Evolutionary conservation across 2,113 vertebrate genomes (phyloP), one percentile per base, ranked within the genome.

Genomic region (Notarius quadriscutis): DNA sequence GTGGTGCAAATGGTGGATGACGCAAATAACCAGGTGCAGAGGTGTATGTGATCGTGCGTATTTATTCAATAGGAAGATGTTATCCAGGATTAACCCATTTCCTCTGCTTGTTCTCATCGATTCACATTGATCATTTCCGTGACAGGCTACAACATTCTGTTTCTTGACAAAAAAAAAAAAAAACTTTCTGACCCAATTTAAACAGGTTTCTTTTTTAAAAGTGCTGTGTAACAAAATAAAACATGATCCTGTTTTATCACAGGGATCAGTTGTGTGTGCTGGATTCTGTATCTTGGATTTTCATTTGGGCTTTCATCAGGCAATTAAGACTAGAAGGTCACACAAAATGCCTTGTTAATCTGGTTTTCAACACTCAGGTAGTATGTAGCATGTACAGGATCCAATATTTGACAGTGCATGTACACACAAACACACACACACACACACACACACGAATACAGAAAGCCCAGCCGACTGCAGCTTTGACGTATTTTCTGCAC

Each of bases 41-140:
- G 50, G 53, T 63, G 25, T 51, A 50, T 22, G 15, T 81, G 34
- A 74, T 51, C 17, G 11, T 9, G 53, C 18, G 60, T 14, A 62
- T 85, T 57, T 55, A 1, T 34, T 41, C 69, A 20, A 4, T 51
- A 14, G 2, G 50, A 51, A 63, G 84, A 55, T 65, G 25, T 51
- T 62, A 83, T 83, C 81, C 81, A 34, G 58, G 69, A 83, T 83
- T 83, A 83, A 55, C 86, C 81, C 5, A 20, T 84, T 78, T 87
- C 67, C 14, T 65, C 84, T 53, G 72, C 41, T 1, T 15, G 25
- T 74, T 82, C 77, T 81, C 17, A 25, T 15, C 12, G 27, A 69
- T 50, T 63, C 72, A 34, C 10, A 67, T 75, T 15, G 60, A 50
- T 48, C 12, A 25, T 80, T 20, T 10, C 75, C 0, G 34, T 81